Conservation (phyloP, 2,797 vertebrate genomes). For the Paramormyrops hopkinsi region DNA sequence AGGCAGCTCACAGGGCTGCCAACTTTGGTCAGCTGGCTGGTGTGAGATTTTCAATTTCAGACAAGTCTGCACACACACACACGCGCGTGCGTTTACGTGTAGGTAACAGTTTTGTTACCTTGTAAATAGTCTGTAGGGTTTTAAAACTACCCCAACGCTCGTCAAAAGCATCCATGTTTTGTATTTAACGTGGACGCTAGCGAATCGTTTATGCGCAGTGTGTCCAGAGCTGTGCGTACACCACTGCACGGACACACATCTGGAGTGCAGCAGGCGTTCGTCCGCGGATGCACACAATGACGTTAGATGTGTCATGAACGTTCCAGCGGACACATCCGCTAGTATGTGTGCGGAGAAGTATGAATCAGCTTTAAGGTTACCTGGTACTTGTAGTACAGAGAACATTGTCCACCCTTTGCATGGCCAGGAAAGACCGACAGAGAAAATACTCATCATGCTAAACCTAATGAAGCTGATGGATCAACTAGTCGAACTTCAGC, state of each 20-base stretch:
- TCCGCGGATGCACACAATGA: neutral
- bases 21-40: neutral
- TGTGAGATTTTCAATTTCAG: neutral
- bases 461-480: neutral
- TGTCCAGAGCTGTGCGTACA: neutral
- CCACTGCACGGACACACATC: neutral
- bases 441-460: neutral
- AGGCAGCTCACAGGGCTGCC: neutral
- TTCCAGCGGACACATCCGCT: neutral
- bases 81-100: neutral
- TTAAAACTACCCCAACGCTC: neutral
- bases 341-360: neutral
- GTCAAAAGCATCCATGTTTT: neutral
- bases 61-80: neutral
- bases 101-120: neutral
- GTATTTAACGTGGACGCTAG: neutral
- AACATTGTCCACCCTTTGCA: neutral
- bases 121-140: neutral
- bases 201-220: neutral
- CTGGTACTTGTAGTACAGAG: neutral
- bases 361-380: neutral
- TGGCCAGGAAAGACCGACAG: neutral
- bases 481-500: neutral
- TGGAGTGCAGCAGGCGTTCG: neutral
- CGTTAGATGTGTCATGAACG: neutral